Evolutionary conservation across 2,797 vertebrate genomes (phyloP).

Genomic region (Hydrocynus forskahlii): DNA sequence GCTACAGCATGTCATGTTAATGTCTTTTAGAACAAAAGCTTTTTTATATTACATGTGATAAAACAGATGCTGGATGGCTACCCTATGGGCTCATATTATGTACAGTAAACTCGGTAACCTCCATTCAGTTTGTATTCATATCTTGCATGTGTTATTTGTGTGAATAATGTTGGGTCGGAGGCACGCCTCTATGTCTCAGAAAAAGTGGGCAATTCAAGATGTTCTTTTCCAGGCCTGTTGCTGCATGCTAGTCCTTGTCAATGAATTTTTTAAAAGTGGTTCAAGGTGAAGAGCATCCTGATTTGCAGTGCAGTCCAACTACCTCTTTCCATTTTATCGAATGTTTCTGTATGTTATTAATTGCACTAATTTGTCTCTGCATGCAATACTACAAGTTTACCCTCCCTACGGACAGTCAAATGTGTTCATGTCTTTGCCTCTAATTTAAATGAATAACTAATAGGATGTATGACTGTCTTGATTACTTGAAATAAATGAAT

Average conservation of each 20-base stretch:
- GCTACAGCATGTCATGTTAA: slow-evolving; percentile 36
- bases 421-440: slow-evolving; percentile 29
- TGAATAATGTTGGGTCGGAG: background rate
- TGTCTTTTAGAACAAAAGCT: background rate
- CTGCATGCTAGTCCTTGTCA: slow-evolving; percentile 32
- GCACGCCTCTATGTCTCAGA: background rate
- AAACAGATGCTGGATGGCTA: background rate
- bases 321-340: slow-evolving; percentile 5
- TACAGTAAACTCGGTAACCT: slow-evolving; percentile 12
- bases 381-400: slow-evolving; percentile 27
- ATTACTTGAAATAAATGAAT: background rate
- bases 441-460: slow-evolving; percentile 33
- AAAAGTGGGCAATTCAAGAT: slow-evolving; percentile 29
- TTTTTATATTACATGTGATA: slow-evolving; percentile 2
- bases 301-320: slow-evolving; percentile 17
- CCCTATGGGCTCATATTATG: slow-evolving; percentile 2
- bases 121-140: slow-evolving; percentile 10
- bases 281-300: slow-evolving; percentile 30
- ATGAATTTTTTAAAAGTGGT: background rate
- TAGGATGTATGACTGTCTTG: slow-evolving; percentile 30
- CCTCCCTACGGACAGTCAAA: slow-evolving; percentile 34
- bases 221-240: slow-evolving; percentile 25
- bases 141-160: slow-evolving; percentile 21
- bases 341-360: slow-evolving; percentile 12
- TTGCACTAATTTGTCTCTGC: slow-evolving; percentile 32